A percentile compares a stretch with the other conserved stretches of the same genome.
Conservation (phyloP, 2,888 invertebrate species). For the Agriopis leucophaearia region DNA sequence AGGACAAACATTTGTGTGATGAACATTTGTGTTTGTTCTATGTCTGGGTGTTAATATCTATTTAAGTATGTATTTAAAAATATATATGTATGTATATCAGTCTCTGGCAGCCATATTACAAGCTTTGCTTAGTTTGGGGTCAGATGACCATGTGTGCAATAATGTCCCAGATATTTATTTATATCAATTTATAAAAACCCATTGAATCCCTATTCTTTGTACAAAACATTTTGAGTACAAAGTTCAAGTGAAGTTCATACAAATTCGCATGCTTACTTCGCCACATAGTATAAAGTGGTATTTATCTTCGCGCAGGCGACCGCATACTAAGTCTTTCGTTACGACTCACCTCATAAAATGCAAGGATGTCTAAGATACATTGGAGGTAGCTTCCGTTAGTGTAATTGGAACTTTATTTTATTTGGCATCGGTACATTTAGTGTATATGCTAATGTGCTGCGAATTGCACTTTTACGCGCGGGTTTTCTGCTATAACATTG, state of each 20-base stretch:
- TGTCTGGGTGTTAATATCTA: no score
- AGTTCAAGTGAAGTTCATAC: conserved; percentile 13
- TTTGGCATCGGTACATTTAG: conserved; percentile 13
- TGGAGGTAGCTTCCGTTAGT: conserved; percentile 18
- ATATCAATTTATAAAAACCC: no score
- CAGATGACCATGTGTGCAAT: no score
- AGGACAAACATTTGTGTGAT: no score
- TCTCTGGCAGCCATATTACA: no score
- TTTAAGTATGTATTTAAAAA: no score
- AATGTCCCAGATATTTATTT: no score
- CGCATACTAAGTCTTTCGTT: conserved; percentile 37
- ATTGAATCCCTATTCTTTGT: background rate
- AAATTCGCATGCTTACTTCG: conserved; percentile 14
- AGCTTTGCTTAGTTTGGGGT: no score
- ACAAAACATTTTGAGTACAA: conserved; percentile 18
- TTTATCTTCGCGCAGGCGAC: conserved; percentile 28
- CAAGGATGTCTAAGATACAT: conserved; percentile 28
- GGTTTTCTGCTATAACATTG: background rate
- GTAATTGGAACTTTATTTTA: conserved; percentile 23
- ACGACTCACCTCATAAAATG: conserved; percentile 37
- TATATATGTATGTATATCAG: no score
- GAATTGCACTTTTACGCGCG: conserved; percentile 1
- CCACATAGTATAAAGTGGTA: conserved; percentile 26
- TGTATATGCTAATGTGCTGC: conserved; percentile 8
- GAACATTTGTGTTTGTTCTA: no score